Evolutionary conservation across 2,888 invertebrate genomes (phyloP).

Genomic region (Melitaea athalia): DNA sequence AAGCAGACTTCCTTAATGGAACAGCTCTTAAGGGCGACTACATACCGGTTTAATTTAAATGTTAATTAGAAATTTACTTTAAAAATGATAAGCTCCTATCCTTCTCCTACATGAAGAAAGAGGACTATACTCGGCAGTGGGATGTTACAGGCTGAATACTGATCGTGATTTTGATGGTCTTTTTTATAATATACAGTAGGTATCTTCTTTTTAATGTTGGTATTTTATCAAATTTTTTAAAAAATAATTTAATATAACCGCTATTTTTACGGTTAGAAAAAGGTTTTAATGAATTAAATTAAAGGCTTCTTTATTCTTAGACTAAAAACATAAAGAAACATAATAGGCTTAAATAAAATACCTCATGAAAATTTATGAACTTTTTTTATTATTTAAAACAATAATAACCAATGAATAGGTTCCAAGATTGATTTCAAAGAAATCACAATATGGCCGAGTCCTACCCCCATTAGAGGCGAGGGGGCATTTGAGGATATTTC

Average conservation of each 20-base stretch:
- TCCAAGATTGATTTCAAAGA: background rate
- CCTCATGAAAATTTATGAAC: background rate
- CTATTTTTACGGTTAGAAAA: too few species aligned
- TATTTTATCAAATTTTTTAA: too few species aligned
- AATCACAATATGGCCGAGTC: conserved; percentile 28
- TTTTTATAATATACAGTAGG: too few species aligned
- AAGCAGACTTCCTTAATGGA: conserved; percentile 1
- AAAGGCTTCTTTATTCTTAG: too few species aligned
- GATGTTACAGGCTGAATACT: too few species aligned
- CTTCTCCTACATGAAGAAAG: too few species aligned
- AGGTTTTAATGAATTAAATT: too few species aligned
- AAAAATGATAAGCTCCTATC: background rate
- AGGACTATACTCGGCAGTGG: too few species aligned
- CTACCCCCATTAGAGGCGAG: conserved; percentile 39
- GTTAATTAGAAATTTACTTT: background rate
- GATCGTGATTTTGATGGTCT: too few species aligned
- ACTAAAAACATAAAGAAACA: too few species aligned
- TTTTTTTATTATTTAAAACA: background rate
- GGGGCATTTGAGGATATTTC: conserved; percentile 65
- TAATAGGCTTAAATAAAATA: background rate
- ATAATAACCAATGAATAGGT: background rate
- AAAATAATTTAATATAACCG: too few species aligned
- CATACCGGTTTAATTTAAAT: conserved; percentile 14
- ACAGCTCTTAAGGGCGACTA: conserved; percentile 15
- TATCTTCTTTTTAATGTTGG: too few species aligned